Conservation (phyloP, 1,140 invertebrate genomes). For the Parasteatoda tepidariorum region DNA sequence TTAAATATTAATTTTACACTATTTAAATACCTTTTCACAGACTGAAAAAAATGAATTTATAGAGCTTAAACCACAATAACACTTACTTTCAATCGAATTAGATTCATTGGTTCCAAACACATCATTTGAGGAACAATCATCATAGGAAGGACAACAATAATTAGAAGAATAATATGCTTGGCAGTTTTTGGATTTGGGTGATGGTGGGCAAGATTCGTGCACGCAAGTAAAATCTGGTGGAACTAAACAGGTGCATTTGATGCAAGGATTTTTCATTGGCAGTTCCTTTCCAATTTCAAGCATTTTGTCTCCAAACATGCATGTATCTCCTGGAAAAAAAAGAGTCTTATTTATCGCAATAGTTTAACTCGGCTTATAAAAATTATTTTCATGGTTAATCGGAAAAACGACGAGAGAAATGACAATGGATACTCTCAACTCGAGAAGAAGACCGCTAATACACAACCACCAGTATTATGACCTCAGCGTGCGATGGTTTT, state of each 20-base stretch:
- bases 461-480: too few species aligned
- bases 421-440: too few species aligned
- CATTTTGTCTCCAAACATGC: constrained; percentile 1
- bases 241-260: constrained; percentile 16
- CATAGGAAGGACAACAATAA: constrained; percentile 30
- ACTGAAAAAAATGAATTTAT: too few species aligned
- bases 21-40: too few species aligned
- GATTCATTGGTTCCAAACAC: neutral
- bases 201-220: constrained; percentile 17
- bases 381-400: too few species aligned
- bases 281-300: constrained; percentile 19
- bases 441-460: too few species aligned
- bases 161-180: neutral
- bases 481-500: too few species aligned
- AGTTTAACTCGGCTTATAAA: too few species aligned
- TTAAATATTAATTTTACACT: too few species aligned
- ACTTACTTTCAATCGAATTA: neutral
- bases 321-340: constrained; percentile 2
- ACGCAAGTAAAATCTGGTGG: constrained; percentile 42
- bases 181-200: constrained; percentile 7
- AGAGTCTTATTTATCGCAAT: neutral
- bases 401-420: too few species aligned
- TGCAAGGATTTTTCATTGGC: constrained; percentile 15
- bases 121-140: neutral
- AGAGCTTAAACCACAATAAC: too few species aligned